phyloP scores from a whole-genome alignment of 2,888 invertebrate genomes.

The Ormyrus labotus region DNA sequence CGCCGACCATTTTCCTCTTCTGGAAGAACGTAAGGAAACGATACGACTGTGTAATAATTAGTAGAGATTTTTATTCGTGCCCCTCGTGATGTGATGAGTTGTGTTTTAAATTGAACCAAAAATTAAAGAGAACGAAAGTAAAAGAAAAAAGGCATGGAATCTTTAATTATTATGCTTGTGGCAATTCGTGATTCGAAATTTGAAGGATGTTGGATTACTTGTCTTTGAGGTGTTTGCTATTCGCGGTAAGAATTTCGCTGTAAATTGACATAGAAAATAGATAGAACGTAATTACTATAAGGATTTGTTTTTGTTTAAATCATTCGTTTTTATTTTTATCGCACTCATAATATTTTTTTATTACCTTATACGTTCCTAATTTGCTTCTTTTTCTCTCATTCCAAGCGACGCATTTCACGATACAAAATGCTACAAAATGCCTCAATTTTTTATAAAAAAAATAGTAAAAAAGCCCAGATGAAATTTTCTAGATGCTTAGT shows the following conservation, averaged over 20 bases:
- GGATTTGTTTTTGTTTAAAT: too few species aligned
- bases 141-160: background rate
- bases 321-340: too few species aligned
- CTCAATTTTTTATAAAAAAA: background rate
- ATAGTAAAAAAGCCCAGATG: background rate
- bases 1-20: conserved; percentile 98
- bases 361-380: too few species aligned
- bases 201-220: background rate
- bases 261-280: too few species aligned
- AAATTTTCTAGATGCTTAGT: too few species aligned
- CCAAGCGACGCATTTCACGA: too few species aligned
- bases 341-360: too few species aligned
- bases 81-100: conserved; percentile 11
- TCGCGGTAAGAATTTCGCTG: too few species aligned
- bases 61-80: conserved; percentile 46
- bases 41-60: conserved; percentile 71
- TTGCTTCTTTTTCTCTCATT: too few species aligned
- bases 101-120: background rate
- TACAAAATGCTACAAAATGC: background rate
- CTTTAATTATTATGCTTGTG: background rate
- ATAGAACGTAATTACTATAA: too few species aligned
- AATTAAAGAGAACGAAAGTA: background rate
- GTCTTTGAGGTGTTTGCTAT: too few species aligned
- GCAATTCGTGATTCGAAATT: background rate
- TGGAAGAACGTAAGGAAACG: conserved; percentile 80